These are phyloP conservation scores for Apogon hyalosoma DNA, from an alignment of 2,797 vertebrate genomes.

Conservation along the genomic window DNA sequence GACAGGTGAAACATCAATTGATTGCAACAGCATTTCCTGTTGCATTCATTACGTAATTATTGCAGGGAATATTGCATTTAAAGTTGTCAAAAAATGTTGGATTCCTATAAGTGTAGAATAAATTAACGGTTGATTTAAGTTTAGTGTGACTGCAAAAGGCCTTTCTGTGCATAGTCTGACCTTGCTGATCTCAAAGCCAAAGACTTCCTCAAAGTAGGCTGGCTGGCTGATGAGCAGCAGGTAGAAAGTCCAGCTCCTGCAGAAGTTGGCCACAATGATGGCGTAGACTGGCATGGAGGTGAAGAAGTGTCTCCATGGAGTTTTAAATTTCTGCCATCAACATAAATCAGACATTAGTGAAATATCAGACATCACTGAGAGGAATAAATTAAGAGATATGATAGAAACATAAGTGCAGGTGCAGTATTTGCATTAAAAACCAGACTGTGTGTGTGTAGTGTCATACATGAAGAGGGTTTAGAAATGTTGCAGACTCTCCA, in stretches of 20 bases:
- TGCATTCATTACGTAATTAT: no score
- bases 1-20: no score
- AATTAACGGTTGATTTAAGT: no score
- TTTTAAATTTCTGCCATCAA: constrained; percentile 89
- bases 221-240: constrained; percentile 94
- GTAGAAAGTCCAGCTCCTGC: constrained; percentile 96
- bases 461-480: constrained; percentile 88
- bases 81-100: no score
- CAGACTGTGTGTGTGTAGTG: constrained; percentile 82
- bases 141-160: no score
- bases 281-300: constrained; percentile 95
- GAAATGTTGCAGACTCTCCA: constrained; percentile 87
- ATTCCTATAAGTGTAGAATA: no score
- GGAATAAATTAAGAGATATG: no score
- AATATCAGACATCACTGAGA: no score
- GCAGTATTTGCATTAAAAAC: background rate
- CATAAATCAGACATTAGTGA: background rate
- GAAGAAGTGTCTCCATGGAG: constrained; percentile 92
- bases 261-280: constrained; percentile 96
- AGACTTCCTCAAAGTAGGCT: constrained; percentile 94
- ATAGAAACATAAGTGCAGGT: background rate
- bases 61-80: no score
- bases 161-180: constrained; percentile 69
- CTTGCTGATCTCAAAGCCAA: constrained; percentile 95
- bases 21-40: no score